phyloP scores from a whole-genome alignment of 2,113 vertebrate genomes.

The Symphodus melops region DNA sequence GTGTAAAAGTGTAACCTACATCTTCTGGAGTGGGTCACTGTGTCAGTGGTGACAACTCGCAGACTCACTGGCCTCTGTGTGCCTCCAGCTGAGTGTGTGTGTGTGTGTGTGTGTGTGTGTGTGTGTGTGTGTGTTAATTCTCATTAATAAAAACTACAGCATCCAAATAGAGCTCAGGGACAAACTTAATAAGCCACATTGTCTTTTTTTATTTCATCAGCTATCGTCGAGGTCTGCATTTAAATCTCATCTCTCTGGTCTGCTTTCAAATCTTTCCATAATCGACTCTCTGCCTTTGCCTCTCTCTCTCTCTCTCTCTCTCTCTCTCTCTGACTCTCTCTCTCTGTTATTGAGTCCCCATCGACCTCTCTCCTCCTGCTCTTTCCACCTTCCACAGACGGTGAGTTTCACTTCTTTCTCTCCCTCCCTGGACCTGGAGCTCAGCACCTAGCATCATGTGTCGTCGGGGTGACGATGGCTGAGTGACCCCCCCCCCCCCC shows the following conservation, averaged over 20 bases:
- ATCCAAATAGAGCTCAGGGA: conserved; percentile 17
- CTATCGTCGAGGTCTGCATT: conserved; percentile 1
- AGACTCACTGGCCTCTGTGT: conserved; percentile 25
- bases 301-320: neutral
- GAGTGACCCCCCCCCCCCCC: too few species aligned
- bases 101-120: neutral
- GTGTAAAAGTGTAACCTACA: conserved; percentile 59
- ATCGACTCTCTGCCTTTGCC: neutral
- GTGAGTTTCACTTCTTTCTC: conserved; percentile 18
- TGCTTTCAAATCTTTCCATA: conserved; percentile 7
- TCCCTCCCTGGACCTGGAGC: conserved; percentile 15
- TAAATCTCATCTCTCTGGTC: conserved; percentile 10
- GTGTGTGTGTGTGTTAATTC: neutral
- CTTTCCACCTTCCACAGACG: conserved; percentile 41
- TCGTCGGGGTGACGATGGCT: conserved; percentile 26
- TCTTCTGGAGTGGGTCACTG: conserved; percentile 75
- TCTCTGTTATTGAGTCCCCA: conserved; percentile 17
- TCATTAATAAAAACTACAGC: conserved; percentile 29
- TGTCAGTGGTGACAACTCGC: conserved; percentile 60
- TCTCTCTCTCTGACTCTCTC: neutral
- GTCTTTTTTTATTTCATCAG: neutral
- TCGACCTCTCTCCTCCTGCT: neutral
- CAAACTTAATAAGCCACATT: conserved; percentile 4
- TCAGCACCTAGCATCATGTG: conserved; percentile 3
- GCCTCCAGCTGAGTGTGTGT: conserved; percentile 2